Percentiles rank a stretch among this genome's conserved stretches.
These are phyloP conservation scores for Lamproptera curius DNA, from an alignment of 2,888 invertebrate species.

Conservation along the genomic window DNA sequence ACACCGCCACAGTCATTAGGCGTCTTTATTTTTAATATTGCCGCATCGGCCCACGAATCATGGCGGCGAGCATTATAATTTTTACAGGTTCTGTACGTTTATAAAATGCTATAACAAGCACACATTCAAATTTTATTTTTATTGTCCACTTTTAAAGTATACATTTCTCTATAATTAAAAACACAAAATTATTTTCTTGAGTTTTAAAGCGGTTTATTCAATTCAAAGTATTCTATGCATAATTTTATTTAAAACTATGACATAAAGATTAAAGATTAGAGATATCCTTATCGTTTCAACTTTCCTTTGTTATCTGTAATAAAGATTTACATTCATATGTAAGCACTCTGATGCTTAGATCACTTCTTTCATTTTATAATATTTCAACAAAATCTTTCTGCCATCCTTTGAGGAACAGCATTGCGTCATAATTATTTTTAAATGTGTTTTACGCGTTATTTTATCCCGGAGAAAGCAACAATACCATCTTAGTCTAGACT, in stretches of 20 bases:
- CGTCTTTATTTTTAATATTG: slow-evolving; percentile 20
- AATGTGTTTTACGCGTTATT: slow-evolving; percentile 4
- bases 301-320: no score
- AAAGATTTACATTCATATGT: no score
- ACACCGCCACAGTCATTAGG: slow-evolving; percentile 22
- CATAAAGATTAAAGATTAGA: no score
- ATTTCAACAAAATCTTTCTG: background rate
- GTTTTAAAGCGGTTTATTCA: no score
- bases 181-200: no score
- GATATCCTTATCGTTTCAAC: no score
- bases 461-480: background rate
- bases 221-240: no score
- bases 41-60: slow-evolving; percentile 8
- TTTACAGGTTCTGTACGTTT: slow-evolving; percentile 13
- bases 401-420: slow-evolving; percentile 2
- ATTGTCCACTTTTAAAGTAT: no score
- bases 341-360: background rate
- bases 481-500: slow-evolving; percentile 3
- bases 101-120: no score
- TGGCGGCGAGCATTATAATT: background rate
- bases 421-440: slow-evolving; percentile 12
- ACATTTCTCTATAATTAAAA: no score
- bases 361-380: background rate
- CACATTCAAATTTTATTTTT: no score
- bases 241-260: no score